A percentile compares a stretch with the other conserved stretches of the same genome.
Evolutionary conservation across 2,797 vertebrate genomes (phyloP).

Genomic region (Lepus townsendii): DNA sequence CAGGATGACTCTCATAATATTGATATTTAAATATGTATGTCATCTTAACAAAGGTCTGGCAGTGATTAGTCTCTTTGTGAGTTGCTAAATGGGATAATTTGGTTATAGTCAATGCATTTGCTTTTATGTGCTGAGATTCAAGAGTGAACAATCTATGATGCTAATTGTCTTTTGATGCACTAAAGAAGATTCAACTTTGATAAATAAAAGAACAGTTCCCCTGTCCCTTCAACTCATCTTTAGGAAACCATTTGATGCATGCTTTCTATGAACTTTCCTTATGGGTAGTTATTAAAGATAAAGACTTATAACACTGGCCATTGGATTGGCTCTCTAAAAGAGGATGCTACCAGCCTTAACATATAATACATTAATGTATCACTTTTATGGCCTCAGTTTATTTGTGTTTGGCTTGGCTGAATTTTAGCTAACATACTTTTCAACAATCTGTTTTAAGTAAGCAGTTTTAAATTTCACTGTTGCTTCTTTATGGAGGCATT

Average conservation of each 20-base stretch:
- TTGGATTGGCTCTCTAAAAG: constrained; percentile 57
- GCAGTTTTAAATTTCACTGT: constrained; percentile 68
- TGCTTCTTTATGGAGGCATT: constrained; percentile 56
- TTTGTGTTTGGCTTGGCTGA: constrained; percentile 53
- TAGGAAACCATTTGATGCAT: constrained; percentile 18
- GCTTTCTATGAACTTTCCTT: constrained; percentile 23
- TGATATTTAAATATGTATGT: background rate
- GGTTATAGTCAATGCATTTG: background rate
- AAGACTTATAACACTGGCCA: constrained; percentile 14
- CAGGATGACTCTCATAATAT: background rate
- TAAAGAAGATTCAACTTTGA: constrained; percentile 70
- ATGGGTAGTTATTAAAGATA: constrained; percentile 68
- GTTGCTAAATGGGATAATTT: background rate
- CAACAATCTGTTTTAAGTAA: constrained; percentile 77
- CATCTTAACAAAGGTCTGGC: background rate
- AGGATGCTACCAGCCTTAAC: constrained; percentile 1
- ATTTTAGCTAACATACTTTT: constrained; percentile 77
- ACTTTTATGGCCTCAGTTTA: constrained; percentile 63
- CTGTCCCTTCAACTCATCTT: background rate
- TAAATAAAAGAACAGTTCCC: constrained; percentile 71
- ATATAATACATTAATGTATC: constrained; percentile 69
- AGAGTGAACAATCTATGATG: constrained; percentile 34
- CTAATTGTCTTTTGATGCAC: constrained; percentile 65
- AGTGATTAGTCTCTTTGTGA: background rate
- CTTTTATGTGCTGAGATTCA: background rate